Conservation (phyloP, 1,140 invertebrate genomes). For the Reticulitermes speratus region DNA sequence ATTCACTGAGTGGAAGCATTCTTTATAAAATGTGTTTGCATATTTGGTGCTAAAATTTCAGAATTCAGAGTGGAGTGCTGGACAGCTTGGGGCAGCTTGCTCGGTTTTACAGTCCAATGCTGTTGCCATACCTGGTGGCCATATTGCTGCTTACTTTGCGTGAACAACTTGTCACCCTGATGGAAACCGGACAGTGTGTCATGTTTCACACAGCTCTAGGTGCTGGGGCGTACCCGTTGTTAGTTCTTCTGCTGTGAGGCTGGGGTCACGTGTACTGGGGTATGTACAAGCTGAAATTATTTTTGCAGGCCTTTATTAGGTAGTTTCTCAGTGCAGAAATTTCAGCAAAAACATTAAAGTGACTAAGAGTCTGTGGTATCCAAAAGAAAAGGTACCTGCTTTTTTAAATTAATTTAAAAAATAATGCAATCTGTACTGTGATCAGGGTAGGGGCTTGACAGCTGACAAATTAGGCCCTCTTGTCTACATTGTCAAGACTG, state of each 20-base stretch:
- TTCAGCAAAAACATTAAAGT: too few species aligned
- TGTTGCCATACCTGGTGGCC: constrained; percentile 47
- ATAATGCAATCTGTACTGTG: too few species aligned
- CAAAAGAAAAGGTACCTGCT: too few species aligned
- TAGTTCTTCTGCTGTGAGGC: constrained; percentile 44
- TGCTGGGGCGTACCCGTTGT: constrained; percentile 48
- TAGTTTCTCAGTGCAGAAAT: too few species aligned
- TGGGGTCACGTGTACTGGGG: constrained; percentile 41
- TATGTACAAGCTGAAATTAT: constrained; percentile 32
- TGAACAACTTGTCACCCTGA: constrained; percentile 43
- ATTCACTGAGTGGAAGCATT: too few species aligned
- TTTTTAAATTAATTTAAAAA: too few species aligned
- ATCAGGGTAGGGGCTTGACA: too few species aligned
- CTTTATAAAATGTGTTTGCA: neutral
- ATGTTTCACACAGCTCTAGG: constrained; percentile 48
- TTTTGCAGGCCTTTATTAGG: too few species aligned
- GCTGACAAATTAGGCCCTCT: too few species aligned
- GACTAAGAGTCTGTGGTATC: too few species aligned
- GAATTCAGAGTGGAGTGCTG: constrained; percentile 42
- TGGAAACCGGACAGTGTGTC: constrained; percentile 39
- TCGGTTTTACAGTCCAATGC: constrained; percentile 46
- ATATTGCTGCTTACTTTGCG: constrained; percentile 47
- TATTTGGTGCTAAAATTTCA: constrained; percentile 38
- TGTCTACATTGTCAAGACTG: too few species aligned
- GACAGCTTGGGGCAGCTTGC: constrained; percentile 46